Evolutionary conservation across 2,888 invertebrate species (phyloP), one percentile per base, ranked within the genome.

Genomic region (Portevinia maculata): DNA sequence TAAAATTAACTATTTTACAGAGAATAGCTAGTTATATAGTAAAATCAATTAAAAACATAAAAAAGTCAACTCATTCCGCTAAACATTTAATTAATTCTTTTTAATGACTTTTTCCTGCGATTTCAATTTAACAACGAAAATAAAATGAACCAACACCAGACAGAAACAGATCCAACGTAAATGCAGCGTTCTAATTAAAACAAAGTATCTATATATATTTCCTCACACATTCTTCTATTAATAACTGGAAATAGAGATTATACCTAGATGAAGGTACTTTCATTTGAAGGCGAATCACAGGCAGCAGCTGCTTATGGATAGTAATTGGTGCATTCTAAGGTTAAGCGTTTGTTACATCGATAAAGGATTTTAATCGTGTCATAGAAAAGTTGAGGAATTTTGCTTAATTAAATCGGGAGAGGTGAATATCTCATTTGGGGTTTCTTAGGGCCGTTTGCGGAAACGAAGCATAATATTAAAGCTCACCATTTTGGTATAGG

Each of bases 71-170:
- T 39, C 55, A 50, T 69, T 39, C 11, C 46, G 28, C 53, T 53
- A 21, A 50, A 62, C 55, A 39, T 62, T 75, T 70, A 81, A 81
- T 81, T 81, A 81, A 81, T 75, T 81, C 75, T 69, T 62, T 59
- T 64, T 46, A 69, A 53, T 64, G 44, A 50, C 39, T 44, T 55
- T 48, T 28, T 48, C 39, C 13, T 37, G 39, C 39, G 62, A 75
- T 62, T 69, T 52, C 55, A 64, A 59, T 74, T 73, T 30, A 13
- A 46, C 37, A 60, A 48, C 21, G 21, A 37, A 34, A 39, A 28
- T 17, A 28, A 44, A 62, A 57, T 64, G 48, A 57, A 64, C 55
- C 55, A 55, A 60, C 44, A 13, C 34, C 19, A n/a, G 15, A 60
- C 24, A 15, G 24, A 62, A 11, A 39, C 7, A 69, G n/a, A n/a